Evolutionary conservation across 2,797 vertebrate genomes (phyloP).

Genomic region (Diplodus puntazzo): DNA sequence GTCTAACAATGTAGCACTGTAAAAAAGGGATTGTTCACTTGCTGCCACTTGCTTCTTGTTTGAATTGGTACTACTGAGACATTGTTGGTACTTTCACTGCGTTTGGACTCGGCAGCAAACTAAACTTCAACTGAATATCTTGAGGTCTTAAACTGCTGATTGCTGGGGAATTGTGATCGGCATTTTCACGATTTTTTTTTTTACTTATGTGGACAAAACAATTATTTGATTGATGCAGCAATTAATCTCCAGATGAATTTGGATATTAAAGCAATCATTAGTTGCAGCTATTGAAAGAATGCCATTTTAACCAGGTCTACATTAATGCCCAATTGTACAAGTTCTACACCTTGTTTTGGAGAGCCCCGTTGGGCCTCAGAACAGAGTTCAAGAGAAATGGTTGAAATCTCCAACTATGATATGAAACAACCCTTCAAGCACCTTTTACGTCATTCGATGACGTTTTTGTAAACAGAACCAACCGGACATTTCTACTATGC

Average conservation of each 20-base stretch:
- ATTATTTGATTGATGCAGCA: neutral
- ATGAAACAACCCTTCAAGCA: neutral
- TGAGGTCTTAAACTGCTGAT: neutral
- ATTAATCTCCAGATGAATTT: neutral
- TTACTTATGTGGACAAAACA: neutral
- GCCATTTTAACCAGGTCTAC: neutral
- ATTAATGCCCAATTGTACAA: neutral
- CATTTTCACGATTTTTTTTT: neutral
- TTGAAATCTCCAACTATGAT: no score
- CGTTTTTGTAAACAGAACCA: no score
- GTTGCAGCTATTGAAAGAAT: neutral
- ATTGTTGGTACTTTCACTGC: neutral
- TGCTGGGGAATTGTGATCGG: neutral
- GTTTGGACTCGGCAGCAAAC: neutral
- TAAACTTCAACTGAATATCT: neutral
- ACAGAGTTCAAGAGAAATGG: no score
- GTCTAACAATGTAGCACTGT: neutral
- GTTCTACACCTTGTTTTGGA: no score
- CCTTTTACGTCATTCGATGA: neutral
- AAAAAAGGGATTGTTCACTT: neutral
- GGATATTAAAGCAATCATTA: neutral
- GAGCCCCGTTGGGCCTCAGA: no score
- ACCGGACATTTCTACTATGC: no score
- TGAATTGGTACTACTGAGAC: no score
- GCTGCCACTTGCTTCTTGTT: neutral